These are phyloP conservation scores for Philopotamus ludificatus DNA, from an alignment of 1,140 invertebrate species.

Conservation along the genomic window DNA sequence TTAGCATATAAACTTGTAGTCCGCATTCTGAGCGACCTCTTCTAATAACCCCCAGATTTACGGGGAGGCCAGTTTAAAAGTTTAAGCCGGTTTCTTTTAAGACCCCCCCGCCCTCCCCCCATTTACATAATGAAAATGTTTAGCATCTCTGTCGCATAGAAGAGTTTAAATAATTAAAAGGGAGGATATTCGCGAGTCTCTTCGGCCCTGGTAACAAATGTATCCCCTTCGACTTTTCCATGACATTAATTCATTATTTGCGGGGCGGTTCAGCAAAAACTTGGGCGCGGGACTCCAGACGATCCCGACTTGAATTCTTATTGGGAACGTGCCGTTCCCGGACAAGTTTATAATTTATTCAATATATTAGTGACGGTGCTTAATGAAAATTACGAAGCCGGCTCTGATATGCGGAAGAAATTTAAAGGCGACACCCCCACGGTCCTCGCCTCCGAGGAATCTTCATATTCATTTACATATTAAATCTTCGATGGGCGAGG, in stretches of 20 bases:
- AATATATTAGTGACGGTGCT: constrained; percentile 2
- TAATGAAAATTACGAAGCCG: not conserved
- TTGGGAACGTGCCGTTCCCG: not conserved
- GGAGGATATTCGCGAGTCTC: not conserved
- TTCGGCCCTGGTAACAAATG: not conserved
- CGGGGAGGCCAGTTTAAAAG: too few species aligned
- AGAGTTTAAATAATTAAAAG: not conserved
- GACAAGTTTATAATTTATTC: constrained; percentile 6
- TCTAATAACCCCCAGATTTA: too few species aligned
- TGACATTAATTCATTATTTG: constrained; percentile 10
- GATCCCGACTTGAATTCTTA: constrained; percentile 7
- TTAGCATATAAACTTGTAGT: too few species aligned
- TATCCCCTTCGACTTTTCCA: constrained; percentile 2
- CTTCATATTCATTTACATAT: too few species aligned
- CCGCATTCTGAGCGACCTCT: too few species aligned
- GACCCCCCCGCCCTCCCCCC: not conserved
- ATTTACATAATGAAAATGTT: too few species aligned
- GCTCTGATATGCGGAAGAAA: not conserved
- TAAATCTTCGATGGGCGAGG: too few species aligned
- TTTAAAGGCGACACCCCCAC: too few species aligned
- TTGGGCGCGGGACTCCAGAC: not conserved
- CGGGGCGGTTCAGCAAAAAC: constrained; percentile 6
- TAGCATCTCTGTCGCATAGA: not conserved
- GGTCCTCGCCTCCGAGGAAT: too few species aligned
- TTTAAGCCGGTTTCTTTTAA: too few species aligned